Base-by-base conservation (phyloP, 2,113 vertebrate species). In the Phycodurus eques region DNA sequence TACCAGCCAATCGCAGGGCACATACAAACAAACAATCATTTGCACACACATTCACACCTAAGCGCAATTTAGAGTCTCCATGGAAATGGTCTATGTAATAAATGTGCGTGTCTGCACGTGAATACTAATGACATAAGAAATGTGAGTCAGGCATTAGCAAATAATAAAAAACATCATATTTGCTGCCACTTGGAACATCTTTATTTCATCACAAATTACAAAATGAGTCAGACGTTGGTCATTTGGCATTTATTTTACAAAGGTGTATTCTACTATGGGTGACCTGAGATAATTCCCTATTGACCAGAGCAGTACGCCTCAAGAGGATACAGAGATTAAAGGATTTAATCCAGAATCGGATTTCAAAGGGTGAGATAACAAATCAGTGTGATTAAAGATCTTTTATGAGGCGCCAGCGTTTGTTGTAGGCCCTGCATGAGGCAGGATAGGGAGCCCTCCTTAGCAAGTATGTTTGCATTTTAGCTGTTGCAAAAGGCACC, bases 111-210 rank as follows among this genome's bases (percentile, higher is more conserved):
- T 73, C 57, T 56, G 70, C 60, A 61, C 68, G 27, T 72, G 65
- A 83, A 78, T 78, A 73, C 68, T 77, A 74, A 81, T 68, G 62
- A 4, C 35, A 43, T 68, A 70, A 49, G 54, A 46, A 70, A 57
- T 63, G 61, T 70, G 68, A 81, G 81, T 74, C 46, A 49, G 35
- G 56, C 66, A 79, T 84, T 75, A 79, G 67, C 75, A 80, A 78
- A 82, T 64, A 61, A 61, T 5, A 77, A 75, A 76, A 54, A 76
- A 80, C 74, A 77, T 67, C 53, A 76, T 78, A 35, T 76, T 72
- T 66, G 74, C 74, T 67, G 67, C 53, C 53, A 64, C 57, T 75
- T 76, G 44, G 49, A 42, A 56, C 68, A 49, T 66, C 73, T 80
- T 84, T 57, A 56, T 76, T 59, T 72, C 17, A 47, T 49, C 64